Conservation (phyloP, 2,113 vertebrate species). For the Oreotrochilus melanogaster region DNA sequence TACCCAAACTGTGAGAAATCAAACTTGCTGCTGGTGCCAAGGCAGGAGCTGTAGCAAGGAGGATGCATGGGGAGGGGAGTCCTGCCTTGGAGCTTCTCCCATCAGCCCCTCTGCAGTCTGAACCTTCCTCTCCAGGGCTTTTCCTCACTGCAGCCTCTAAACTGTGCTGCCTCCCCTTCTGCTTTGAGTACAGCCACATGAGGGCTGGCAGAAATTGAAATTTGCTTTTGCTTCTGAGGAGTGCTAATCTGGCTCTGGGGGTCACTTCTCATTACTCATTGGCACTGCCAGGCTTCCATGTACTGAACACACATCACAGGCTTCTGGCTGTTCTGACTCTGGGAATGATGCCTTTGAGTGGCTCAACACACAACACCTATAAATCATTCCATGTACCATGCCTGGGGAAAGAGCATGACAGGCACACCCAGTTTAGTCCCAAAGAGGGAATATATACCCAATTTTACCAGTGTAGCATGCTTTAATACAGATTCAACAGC, state of each 20-base stretch:
- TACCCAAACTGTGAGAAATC: background rate
- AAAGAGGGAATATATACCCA: background rate
- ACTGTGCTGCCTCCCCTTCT: background rate
- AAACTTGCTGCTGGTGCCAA: background rate
- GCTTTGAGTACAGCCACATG: background rate
- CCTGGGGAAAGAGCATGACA: background rate
- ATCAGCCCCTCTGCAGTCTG: rapidly evolving
- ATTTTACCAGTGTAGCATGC: rapidly evolving
- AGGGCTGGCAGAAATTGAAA: background rate
- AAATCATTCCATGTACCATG: rapidly evolving
- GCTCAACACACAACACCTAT: background rate
- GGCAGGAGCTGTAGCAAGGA: background rate
- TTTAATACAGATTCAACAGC: background rate
- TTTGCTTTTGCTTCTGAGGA: background rate
- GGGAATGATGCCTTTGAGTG: background rate
- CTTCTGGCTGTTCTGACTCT: background rate
- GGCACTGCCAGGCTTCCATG: background rate
- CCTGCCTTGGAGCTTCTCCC: background rate
- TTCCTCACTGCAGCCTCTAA: background rate
- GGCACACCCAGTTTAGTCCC: background rate
- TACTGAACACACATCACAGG: background rate
- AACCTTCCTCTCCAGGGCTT: background rate
- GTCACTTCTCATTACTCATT: background rate
- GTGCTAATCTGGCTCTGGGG: background rate
- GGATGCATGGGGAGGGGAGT: background rate